These are phyloP conservation scores for Phaonia tiefii DNA, from an alignment of 2,888 invertebrate genomes.

Conservation along the genomic window DNA sequence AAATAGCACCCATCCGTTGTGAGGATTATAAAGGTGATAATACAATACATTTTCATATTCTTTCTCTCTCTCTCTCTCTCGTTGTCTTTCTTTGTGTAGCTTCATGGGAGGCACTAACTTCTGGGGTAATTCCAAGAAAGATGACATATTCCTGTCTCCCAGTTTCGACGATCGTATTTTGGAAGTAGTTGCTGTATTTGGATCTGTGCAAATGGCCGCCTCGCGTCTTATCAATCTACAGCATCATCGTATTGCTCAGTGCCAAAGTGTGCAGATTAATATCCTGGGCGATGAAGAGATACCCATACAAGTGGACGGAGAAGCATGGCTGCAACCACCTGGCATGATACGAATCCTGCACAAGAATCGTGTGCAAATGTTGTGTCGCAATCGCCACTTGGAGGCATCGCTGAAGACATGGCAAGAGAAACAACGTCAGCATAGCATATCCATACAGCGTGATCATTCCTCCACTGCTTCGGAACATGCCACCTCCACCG, in stretches of 20 bases:
- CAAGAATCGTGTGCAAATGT: slow-evolving; percentile 98
- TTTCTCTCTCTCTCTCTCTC: too few relatives aligned
- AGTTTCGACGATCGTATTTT: slow-evolving; percentile 97
- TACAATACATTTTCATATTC: too few relatives aligned
- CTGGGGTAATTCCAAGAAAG: slow-evolving; percentile 97
- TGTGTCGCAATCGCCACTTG: slow-evolving; percentile 93
- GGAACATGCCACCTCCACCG: slow-evolving; percentile 78
- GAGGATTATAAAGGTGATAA: too few relatives aligned
- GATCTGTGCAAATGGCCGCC: slow-evolving; percentile 98
- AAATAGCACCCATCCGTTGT: too few relatives aligned
- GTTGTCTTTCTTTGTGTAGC: slow-evolving; percentile 80
- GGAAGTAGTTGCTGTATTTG: slow-evolving; percentile 98
- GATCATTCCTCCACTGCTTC: slow-evolving; percentile 80
- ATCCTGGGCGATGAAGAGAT: slow-evolving; percentile 96
- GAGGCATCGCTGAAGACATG: slow-evolving; percentile 94
- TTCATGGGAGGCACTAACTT: slow-evolving; percentile 99
- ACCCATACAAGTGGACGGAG: slow-evolving; percentile 98
- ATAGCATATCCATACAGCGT: slow-evolving; percentile 81
- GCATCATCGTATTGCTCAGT: slow-evolving; percentile 98
- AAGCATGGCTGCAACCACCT: slow-evolving; percentile 98
- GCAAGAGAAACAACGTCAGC: slow-evolving; percentile 90
- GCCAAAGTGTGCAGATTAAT: slow-evolving; percentile 96
- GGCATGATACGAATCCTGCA: slow-evolving; percentile 97
- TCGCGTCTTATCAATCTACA: slow-evolving; percentile 96
- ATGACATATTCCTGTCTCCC: slow-evolving; percentile 94